phyloP scores from a whole-genome alignment of 2,888 invertebrate species.

The Scaptomyza reducta region DNA sequence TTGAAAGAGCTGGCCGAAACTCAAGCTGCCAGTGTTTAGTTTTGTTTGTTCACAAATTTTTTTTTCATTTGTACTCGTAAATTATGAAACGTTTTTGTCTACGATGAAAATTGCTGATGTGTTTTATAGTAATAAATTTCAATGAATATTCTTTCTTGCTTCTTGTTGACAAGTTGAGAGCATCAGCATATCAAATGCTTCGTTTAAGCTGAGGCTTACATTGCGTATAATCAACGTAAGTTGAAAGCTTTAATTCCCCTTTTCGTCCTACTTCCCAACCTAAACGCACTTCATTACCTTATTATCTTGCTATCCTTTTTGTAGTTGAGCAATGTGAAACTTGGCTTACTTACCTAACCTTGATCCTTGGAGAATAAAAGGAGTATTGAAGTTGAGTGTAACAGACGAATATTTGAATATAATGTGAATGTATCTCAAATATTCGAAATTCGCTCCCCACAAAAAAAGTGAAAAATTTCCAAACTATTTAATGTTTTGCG shows the following conservation, averaged over 20 bases:
- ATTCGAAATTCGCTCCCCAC: too few relatives aligned
- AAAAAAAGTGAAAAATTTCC: constrained; percentile 18
- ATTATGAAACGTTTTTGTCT: too few relatives aligned
- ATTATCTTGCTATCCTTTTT: not conserved
- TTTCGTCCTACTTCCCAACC: constrained; percentile 5
- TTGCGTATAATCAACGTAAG: constrained; percentile 46
- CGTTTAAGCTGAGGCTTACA: not conserved
- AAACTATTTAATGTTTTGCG: constrained; percentile 37
- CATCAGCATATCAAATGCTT: not conserved
- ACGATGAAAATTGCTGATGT: too few relatives aligned
- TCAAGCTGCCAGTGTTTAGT: constrained; percentile 1
- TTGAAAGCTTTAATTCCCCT: constrained; percentile 19
- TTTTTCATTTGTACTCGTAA: too few relatives aligned
- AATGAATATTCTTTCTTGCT: not conserved
- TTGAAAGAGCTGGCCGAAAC: constrained; percentile 9
- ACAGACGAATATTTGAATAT: too few relatives aligned
- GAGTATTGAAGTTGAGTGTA: not conserved
- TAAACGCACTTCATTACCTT: not conserved
- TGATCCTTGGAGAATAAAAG: constrained; percentile 25
- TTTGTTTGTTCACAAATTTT: not conserved
- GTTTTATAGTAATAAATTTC: too few relatives aligned
- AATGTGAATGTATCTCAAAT: too few relatives aligned
- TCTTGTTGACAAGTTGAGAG: too few relatives aligned
- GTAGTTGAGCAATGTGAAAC: constrained; percentile 41
- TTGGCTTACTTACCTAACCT: constrained; percentile 39